Percentiles rank a stretch among this genome's conserved stretches.
phyloP scores from a whole-genome alignment of 2,888 invertebrate species.

The Apantesis nais region DNA sequence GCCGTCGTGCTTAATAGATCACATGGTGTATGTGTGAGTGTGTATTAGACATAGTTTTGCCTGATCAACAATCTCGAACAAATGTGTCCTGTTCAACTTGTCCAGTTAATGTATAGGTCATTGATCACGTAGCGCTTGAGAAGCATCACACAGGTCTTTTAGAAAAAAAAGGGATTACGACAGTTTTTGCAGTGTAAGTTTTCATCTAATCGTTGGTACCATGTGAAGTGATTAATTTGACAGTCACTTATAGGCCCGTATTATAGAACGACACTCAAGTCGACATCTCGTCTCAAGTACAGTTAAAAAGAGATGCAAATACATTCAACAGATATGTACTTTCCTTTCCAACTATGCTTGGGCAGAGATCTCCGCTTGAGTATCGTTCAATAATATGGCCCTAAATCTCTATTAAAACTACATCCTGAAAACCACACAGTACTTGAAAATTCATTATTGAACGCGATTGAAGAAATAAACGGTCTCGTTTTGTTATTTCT shows the following conservation, averaged over 20 bases:
- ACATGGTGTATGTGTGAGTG: slow-evolving; percentile 32
- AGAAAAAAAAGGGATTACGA: slow-evolving; percentile 2
- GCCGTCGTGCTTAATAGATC: slow-evolving; percentile 60
- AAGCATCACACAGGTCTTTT: slow-evolving; percentile 35
- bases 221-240: no score
- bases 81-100: slow-evolving; percentile 7
- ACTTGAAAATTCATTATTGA: background rate
- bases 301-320: no score
- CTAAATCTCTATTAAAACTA: no score
- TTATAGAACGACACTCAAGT: no score
- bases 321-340: no score
- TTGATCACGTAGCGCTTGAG: slow-evolving; percentile 44
- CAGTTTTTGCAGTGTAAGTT: background rate
- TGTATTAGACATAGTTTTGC: slow-evolving; percentile 24
- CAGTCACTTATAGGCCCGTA: no score
- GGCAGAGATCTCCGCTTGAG: no score
- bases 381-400: no score
- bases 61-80: background rate
- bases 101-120: slow-evolving; percentile 1
- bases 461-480: background rate
- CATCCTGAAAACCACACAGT: background rate
- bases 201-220: no score
- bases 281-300: no score
- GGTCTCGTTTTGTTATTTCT: background rate
- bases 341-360: no score